A percentile compares a stretch with the other conserved stretches of the same genome.
These are phyloP conservation scores for Motacilla alba DNA, from an alignment of 2,113 vertebrate species.

Conservation along the genomic window DNA sequence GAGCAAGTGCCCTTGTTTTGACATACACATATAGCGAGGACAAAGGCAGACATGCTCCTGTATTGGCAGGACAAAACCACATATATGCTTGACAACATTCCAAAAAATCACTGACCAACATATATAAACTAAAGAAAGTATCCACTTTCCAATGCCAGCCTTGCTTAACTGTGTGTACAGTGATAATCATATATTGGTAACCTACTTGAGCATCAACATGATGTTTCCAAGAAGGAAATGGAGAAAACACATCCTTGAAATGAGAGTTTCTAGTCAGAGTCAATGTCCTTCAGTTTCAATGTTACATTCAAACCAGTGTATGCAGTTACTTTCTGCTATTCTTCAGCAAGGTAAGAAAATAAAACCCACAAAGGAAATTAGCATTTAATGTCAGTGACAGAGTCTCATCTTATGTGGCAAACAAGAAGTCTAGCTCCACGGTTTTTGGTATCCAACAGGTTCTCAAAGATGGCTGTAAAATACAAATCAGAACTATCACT, in stretches of 20 bases:
- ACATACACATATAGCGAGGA: not conserved
- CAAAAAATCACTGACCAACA: not conserved
- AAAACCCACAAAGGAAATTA: accelerated
- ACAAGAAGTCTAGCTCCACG: not conserved
- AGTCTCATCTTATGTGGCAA: not conserved
- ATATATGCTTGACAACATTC: accelerated
- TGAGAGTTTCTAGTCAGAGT: not conserved
- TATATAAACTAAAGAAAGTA: not conserved
- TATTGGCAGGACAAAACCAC: not conserved
- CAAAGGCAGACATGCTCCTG: not conserved
- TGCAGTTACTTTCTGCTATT: not conserved
- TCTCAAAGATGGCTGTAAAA: not conserved
- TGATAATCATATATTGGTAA: not conserved
- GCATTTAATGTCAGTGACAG: not conserved
- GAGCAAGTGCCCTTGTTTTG: not conserved
- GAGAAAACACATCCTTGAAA: not conserved
- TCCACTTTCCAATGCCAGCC: not conserved
- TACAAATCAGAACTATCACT: not conserved
- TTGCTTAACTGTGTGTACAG: not conserved
- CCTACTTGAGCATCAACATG: not conserved
- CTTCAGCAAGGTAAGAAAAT: not conserved
- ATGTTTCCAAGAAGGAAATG: not conserved
- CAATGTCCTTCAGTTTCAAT: not conserved
- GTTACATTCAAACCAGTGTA: not conserved
- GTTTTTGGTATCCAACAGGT: not conserved